These are phyloP conservation scores for Netelia melanura DNA, from an alignment of 2,888 invertebrate species.

Conservation along the genomic window DNA sequence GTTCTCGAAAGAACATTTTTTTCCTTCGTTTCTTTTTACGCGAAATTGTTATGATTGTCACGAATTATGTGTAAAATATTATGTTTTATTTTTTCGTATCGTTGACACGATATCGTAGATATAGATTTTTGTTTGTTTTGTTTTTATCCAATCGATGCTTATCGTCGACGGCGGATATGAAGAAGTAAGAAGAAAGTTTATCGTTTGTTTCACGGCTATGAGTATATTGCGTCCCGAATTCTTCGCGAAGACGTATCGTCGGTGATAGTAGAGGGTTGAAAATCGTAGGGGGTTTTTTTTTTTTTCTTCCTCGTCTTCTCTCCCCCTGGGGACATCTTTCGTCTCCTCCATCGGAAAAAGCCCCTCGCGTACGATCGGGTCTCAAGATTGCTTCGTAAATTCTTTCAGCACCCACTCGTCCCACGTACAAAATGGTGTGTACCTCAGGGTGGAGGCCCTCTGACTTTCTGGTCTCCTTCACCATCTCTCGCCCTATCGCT, in stretches of 20 bases:
- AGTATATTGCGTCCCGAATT: constrained; percentile 18
- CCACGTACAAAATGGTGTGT: constrained; percentile 54
- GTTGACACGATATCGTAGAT: background rate
- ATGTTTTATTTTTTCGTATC: background rate
- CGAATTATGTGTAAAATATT: background rate
- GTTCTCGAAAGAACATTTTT: background rate
- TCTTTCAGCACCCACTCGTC: constrained; percentile 75
- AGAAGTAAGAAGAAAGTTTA: background rate
- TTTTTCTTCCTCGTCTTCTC: background rate
- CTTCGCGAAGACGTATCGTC: constrained; percentile 20
- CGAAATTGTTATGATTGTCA: background rate
- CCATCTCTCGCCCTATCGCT: constrained; percentile 25
- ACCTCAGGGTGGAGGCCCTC: constrained; percentile 39
- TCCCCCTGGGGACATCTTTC: constrained; percentile 28
- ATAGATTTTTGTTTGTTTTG: background rate
- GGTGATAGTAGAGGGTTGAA: constrained; percentile 52
- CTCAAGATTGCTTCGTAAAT: constrained; percentile 78
- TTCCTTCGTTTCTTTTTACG: background rate
- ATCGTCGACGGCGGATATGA: background rate
- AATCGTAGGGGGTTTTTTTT: constrained; percentile 13
- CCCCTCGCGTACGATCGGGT: constrained; percentile 63
- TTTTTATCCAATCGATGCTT: background rate
- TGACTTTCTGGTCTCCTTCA: constrained; percentile 61
- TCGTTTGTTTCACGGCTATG: background rate
- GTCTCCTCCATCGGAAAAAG: constrained; percentile 21